Evolutionary conservation across 2,797 vertebrate genomes (phyloP).

Genomic region (Megalops cyprinoides): DNA sequence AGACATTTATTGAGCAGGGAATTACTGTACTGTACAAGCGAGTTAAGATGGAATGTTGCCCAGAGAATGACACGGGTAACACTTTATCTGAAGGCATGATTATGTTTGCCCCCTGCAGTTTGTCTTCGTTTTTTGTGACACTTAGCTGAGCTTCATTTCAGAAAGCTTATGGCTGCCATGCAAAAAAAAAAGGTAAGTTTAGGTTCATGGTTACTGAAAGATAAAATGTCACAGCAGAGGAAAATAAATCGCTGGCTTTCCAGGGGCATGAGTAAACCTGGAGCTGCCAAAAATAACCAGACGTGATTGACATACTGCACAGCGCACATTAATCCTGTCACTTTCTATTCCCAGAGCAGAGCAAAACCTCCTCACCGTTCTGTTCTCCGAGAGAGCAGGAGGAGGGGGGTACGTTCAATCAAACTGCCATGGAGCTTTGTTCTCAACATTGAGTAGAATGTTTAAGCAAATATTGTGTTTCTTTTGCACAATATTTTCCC

Average conservation of each 20-base stretch:
- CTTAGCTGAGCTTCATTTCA: constrained; percentile 14
- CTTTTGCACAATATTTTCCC: too few species aligned
- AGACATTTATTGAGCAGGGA: constrained; percentile 6
- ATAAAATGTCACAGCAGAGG: constrained; percentile 26
- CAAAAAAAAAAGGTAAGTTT: constrained; percentile 3
- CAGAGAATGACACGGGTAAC: not conserved
- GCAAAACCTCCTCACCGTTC: not conserved
- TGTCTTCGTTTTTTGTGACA: constrained; percentile 16
- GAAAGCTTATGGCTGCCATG: constrained; percentile 9
- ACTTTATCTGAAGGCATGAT: constrained; percentile 11
- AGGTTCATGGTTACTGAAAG: constrained; percentile 6
- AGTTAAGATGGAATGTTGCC: not conserved
- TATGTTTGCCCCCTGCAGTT: not conserved
- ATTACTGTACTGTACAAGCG: not conserved
- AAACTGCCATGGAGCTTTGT: not conserved
- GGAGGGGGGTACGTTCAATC: not conserved
- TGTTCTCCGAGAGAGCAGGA: not conserved
- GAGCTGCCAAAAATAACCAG: constrained; percentile 26
- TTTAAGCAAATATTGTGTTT: too few species aligned
- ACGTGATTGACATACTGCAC: constrained; percentile 29
- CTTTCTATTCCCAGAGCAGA: not conserved
- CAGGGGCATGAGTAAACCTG: not conserved
- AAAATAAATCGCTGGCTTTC: constrained; percentile 5
- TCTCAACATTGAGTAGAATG: too few species aligned
- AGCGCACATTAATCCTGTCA: constrained; percentile 18